These are phyloP conservation scores for Ophonus ardosiacus DNA, from an alignment of 2,888 invertebrate genomes.

Conservation along the genomic window DNA sequence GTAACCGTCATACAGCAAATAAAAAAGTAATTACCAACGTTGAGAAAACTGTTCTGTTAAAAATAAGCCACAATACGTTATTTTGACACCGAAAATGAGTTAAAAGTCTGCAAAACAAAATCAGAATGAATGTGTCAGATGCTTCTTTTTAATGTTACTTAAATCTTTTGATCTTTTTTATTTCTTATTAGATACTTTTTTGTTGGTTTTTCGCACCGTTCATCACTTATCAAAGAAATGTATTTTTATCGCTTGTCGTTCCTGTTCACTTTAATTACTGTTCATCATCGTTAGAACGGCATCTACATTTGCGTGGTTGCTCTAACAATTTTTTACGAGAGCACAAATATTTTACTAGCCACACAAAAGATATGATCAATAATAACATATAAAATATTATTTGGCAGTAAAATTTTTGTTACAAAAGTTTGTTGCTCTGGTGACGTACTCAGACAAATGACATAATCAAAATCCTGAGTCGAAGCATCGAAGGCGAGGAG, in stretches of 20 bases:
- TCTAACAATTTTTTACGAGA: not conserved
- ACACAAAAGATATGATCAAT: not conserved
- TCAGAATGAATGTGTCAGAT: constrained; percentile 43
- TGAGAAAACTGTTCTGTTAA: not conserved
- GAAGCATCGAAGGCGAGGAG: no score
- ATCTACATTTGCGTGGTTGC: not conserved
- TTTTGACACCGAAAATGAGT: constrained; percentile 5
- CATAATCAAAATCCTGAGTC: no score
- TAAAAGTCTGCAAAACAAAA: constrained; percentile 21
- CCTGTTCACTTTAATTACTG: constrained; percentile 55
- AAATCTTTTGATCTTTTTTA: constrained; percentile 53
- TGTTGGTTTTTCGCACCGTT: constrained; percentile 30
- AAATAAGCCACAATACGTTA: constrained; percentile 20
- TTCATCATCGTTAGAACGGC: not conserved
- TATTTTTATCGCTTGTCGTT: constrained; percentile 53
- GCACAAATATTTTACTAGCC: not conserved
- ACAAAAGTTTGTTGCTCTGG: no score
- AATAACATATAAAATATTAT: no score
- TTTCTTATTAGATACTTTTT: constrained; percentile 30
- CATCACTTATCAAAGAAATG: constrained; percentile 51
- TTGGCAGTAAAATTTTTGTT: no score
- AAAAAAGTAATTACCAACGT: not conserved
- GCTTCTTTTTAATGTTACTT: constrained; percentile 53
- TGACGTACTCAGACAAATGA: no score
- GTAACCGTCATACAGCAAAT: not conserved